Base-by-base conservation (phyloP, 2,888 invertebrate genomes). In the Trichogramma evanescens region DNA sequence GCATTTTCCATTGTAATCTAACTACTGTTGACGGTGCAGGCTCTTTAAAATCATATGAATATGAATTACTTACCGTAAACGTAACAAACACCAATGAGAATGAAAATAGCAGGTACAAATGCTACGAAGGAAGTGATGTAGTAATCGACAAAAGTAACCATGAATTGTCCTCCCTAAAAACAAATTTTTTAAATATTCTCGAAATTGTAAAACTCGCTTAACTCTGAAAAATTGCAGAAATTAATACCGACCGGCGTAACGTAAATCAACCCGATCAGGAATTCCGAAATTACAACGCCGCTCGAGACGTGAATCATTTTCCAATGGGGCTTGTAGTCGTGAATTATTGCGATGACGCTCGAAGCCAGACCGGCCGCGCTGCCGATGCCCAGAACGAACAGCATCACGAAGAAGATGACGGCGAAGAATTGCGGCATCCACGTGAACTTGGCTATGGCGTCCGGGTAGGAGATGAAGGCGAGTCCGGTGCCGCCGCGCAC, bases 401-500 rank as follows among this genome's bases (percentile, higher is more conserved):
- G 67, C 82, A 82, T 82, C 39, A 82, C 68, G 71, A 82, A 82
- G 69, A 82, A 82, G 6, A 82, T 65, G 1, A 80, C 76, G 0
- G 82, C 78, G 70, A 82, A 82, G 9, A 82, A 66, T 84, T 90
- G 91, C 3, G 91, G 90, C 41, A 86, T 81, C 40, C 82, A 78
- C 43, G 85, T 81, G 66, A 91, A 89, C 71, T 89, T 89, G 0
- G 89, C 84, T 62, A 92, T 89, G 1, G 91, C 91, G 72, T 91
- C 90, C 1, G 92, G 92, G 76, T 92, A 93, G 0, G 91, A 91
- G 57, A 93, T 83, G 72, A 93, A 93, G 1, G 93, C 92, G 56
- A 93, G 78, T 0, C 91, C 89, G 0, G 89, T 86, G 7, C 91
- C 93, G 45, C 86, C 86, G 5, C 87, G 86, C 0, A 92, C 84